Evolutionary conservation across 2,888 invertebrate genomes (phyloP), one percentile per base, ranked within the genome.

Genomic region (Xestia c-nigrum): DNA sequence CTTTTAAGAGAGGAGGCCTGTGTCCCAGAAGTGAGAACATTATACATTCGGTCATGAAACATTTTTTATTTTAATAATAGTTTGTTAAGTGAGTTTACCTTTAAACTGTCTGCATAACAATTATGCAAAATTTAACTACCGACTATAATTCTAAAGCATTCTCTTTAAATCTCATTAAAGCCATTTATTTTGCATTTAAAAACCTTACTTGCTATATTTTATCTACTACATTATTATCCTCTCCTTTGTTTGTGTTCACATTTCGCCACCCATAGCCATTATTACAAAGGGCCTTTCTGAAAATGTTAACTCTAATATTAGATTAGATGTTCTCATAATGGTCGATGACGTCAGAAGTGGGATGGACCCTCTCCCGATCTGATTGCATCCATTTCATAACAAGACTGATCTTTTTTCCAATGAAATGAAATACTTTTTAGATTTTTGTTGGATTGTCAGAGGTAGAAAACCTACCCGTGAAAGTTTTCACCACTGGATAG

Each of bases 261-360:
- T 77, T 85, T 80, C 14, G 21, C n/a, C 65, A 63, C 21, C 80
- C 61, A 72, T 52, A 16, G 72, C 63, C 71, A 75, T 85, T 81
- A 76, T 67, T 21, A 78, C 70, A 78, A 83, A 80, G 75, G 77
- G 46, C 65, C 72, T 66, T 64, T 40, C n/a, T 16, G 47, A 64
- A 85, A 85, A 86, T 86, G 84, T 80, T 85, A 84, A 78, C 70
- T 80, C 78, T 78, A 71, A 78, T 84, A 85, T 70, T 80, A 76
- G 70, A 69, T 74, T 83, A 63, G 61, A 70, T 70, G 74, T 74
- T 77, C 52, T 69, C 69, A 65, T 78, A 71, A 78, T 72, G 43
- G 69, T 38, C 31, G 43, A 69, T 78, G 40, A 66, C 63, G 65
- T 63, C 52, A 68, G n/a, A 19, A 21, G 38, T 46, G 31, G 61